These are phyloP conservation scores for Hydrolagus colliei DNA, from an alignment of 2,797 vertebrate species.

Conservation along the genomic window DNA sequence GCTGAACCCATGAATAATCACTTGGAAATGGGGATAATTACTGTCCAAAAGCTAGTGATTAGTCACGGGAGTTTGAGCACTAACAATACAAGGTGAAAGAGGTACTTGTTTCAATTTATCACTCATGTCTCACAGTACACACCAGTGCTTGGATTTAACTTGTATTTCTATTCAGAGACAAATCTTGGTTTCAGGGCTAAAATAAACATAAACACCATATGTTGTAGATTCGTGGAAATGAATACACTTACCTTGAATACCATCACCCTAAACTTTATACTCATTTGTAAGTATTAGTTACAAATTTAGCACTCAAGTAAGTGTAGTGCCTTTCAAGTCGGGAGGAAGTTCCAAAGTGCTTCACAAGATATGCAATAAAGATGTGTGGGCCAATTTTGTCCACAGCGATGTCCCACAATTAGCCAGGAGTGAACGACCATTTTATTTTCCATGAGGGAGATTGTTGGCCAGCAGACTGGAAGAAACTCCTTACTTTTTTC, in stretches of 20 bases:
- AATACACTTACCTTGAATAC: neutral
- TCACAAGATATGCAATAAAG: too few species aligned
- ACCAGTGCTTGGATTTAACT: neutral
- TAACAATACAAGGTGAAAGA: constrained; percentile 28
- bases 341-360: too few species aligned
- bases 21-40: constrained; percentile 18
- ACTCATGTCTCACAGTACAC: neutral
- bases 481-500: too few species aligned
- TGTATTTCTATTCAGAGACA: neutral
- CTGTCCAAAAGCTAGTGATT: constrained; percentile 25
- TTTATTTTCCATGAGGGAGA: too few species aligned
- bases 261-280: too few species aligned
- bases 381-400: too few species aligned
- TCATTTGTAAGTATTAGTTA: too few species aligned
- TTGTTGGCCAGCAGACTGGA: too few species aligned
- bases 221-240: neutral
- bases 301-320: too few species aligned
- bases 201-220: neutral
- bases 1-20: constrained; percentile 19
- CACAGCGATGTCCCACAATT: too few species aligned
- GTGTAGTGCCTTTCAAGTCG: too few species aligned
- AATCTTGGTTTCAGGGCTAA: neutral
- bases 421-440: too few species aligned
- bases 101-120: constrained; percentile 23
- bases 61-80: constrained; percentile 23